Evolutionary conservation across 2,113 vertebrate genomes (phyloP), one percentile per base, ranked within the genome.

Genomic region (Ochotona curzoniae): DNA sequence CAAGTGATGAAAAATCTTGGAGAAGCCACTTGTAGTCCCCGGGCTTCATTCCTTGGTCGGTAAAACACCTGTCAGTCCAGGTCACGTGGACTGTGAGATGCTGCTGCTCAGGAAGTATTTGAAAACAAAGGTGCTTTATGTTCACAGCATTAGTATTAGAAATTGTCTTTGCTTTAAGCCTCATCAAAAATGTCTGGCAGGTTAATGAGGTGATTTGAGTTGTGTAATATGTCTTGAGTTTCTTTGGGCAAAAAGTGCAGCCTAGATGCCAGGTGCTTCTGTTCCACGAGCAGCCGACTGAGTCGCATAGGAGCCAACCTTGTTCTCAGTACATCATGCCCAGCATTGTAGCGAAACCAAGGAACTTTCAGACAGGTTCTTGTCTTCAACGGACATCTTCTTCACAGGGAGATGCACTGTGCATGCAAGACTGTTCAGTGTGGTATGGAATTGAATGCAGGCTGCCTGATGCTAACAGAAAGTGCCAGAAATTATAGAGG

Each of bases 121-220:
- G 28, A 94, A 93, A 95, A 30, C 69, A 66, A 74, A 76, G 69
- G 17, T 87, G 66, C 61, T 87, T 32, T 57, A 21, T 85, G 81
- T 89, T 94, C 17, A 57, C 57, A 35, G 23, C n/a, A 32, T 93
- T 60, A 71, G 76, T 75, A 83, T 47, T 83, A 88, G 78, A 93
- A 93, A 86, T 88, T 15, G 32, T 86, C 61, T 74, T 51, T 81
- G 70, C 70, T 51, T 66, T 70, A 75, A 67, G 75, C 63, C 15
- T 86, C 49, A 60, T 94, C 85, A 81, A 74, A 95, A 94, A 75
- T 75, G 54, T 38, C 67, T 90, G 25, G 70, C 76, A 69, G 49
- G 60, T 90, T 74, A 94, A 80, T 79, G 64, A 75, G 51, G 74
- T 28, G 81, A 60, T 93, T 90, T 85, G 88, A 26, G 73, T 78